Evolutionary conservation across 1,140 invertebrate genomes (phyloP).

Genomic region (Dinothrombium tinctorium): DNA sequence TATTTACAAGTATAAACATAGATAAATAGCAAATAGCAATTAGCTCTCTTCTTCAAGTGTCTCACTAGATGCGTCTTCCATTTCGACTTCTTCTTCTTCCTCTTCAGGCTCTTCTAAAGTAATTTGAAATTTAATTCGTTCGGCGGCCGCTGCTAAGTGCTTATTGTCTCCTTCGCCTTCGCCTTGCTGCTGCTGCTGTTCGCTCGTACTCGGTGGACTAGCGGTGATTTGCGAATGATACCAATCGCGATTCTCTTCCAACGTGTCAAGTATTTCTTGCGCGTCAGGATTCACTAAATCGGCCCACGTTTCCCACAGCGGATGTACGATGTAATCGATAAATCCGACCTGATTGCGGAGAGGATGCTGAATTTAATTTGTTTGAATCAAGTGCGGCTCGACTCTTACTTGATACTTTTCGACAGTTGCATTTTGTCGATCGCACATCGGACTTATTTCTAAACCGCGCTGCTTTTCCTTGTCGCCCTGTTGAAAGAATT

Average conservation of each 20-base stretch:
- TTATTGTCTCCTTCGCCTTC: not conserved
- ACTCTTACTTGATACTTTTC: conserved; percentile 69
- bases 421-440: conserved; percentile 86
- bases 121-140: conserved; percentile 32
- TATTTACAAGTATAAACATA: too few species aligned
- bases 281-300: conserved; percentile 96
- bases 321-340: conserved; percentile 98
- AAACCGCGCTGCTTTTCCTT: conserved; percentile 68
- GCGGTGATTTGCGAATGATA: conserved; percentile 52
- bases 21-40: too few species aligned
- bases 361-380: not conserved
- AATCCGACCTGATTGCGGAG: conserved; percentile 49
- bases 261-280: conserved; percentile 83
- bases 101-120: conserved; percentile 53
- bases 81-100: not conserved
- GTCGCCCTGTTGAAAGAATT: conserved; percentile 73
- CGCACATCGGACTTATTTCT: conserved; percentile 80
- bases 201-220: conserved; percentile 14
- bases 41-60: too few species aligned
- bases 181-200: not conserved
- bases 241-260: conserved; percentile 96
- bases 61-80: not conserved
- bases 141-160: conserved; percentile 25
- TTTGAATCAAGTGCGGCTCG: not conserved
- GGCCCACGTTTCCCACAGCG: conserved; percentile 97